Conservation (phyloP, 2,113 vertebrate genomes). For the Opisthocomus hoazin region DNA sequence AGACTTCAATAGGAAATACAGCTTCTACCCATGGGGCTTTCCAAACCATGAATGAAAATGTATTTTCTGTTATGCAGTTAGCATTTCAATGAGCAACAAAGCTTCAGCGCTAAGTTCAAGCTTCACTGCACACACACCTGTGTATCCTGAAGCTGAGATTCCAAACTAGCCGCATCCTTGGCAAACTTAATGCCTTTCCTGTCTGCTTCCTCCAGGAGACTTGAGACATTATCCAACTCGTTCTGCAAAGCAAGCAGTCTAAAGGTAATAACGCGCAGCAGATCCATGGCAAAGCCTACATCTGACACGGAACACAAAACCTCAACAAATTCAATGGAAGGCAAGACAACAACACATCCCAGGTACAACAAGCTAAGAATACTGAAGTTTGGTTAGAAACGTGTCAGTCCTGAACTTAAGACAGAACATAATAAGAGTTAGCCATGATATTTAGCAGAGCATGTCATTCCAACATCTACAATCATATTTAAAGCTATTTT, state of each 20-base stretch:
- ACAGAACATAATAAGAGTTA: neutral
- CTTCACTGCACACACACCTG: slow-evolving; percentile 74
- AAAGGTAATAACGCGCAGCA: neutral
- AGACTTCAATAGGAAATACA: neutral
- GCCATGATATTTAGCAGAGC: neutral
- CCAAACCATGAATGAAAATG: neutral
- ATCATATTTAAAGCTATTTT: neutral
- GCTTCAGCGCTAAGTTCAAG: neutral
- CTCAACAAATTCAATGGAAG: neutral
- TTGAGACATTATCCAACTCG: slow-evolving; percentile 89
- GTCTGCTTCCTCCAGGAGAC: slow-evolving; percentile 91
- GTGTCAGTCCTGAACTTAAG: neutral
- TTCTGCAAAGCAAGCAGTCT: slow-evolving; percentile 69
- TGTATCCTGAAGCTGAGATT: slow-evolving; percentile 92
- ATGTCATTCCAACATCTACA: neutral
- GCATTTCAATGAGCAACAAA: neutral
- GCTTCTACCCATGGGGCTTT: neutral
- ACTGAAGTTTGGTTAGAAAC: neutral
- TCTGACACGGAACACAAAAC: neutral
- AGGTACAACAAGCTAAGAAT: neutral
- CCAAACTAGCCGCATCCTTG: slow-evolving; percentile 88
- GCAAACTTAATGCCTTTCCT: slow-evolving; percentile 93
- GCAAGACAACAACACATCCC: neutral
- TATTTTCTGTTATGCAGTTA: neutral
- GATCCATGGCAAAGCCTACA: neutral